These are phyloP conservation scores for Carlito syrichta DNA, from an alignment of 2,113 vertebrate genomes.

Conservation along the genomic window DNA sequence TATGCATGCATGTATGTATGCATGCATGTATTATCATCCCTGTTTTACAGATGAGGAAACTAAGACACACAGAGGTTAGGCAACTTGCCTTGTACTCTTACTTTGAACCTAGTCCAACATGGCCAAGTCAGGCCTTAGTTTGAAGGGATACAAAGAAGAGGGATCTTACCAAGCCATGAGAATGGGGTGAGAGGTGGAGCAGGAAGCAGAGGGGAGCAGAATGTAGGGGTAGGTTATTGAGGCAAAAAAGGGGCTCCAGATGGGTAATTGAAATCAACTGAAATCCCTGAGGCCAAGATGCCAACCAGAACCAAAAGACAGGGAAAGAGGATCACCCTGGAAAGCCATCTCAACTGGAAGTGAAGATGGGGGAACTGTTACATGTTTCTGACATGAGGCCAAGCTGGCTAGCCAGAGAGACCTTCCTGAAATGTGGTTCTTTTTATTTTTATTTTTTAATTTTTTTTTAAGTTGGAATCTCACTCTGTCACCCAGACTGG, in stretches of 20 bases:
- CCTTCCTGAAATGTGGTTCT: neutral
- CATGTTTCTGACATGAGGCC: neutral
- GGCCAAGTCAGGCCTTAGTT: neutral
- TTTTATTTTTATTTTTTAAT: too few species aligned
- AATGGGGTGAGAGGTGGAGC: too few species aligned
- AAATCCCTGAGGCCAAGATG: neutral
- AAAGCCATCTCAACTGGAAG: neutral
- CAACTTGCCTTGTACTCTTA: neutral
- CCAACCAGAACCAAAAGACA: neutral
- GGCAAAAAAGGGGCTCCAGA: neutral
- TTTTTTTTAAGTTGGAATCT: too few species aligned
- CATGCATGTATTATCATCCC: neutral
- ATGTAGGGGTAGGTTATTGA: neutral
- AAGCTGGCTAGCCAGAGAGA: neutral
- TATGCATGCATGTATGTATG: too few species aligned
- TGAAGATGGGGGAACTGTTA: neutral
- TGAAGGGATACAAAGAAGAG: neutral
- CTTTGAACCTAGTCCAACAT: neutral
- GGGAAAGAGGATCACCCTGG: neutral
- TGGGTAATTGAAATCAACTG: neutral
- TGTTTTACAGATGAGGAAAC: neutral
- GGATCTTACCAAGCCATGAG: too few species aligned
- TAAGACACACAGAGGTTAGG: neutral
- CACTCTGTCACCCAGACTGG: too few species aligned
- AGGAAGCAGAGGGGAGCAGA: neutral